Conservation (phyloP, 2,113 vertebrate species). For the Sebastes fasciatus region DNA sequence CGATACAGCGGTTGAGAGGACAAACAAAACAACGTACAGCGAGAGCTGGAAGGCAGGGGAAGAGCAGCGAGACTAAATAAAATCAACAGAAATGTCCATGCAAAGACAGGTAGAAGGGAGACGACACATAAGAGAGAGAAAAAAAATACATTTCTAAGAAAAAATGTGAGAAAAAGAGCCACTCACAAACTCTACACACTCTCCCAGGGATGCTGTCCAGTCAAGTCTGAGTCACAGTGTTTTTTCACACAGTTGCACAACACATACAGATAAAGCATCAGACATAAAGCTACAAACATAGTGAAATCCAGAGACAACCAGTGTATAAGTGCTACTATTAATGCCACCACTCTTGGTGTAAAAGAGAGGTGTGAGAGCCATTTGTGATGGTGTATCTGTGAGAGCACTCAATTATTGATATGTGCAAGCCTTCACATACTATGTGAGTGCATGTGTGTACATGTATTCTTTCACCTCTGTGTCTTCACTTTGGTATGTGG, state of each 20-base stretch:
- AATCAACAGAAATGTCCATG: constrained; percentile 20
- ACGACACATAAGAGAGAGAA: neutral
- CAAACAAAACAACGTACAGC: constrained; percentile 36
- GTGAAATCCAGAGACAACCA: neutral
- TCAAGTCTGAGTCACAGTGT: constrained; percentile 40
- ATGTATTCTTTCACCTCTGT: constrained; percentile 9
- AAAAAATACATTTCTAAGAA: constrained; percentile 34
- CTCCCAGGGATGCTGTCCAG: constrained; percentile 30
- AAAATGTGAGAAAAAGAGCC: constrained; percentile 26
- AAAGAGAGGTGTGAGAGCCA: neutral
- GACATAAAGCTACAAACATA: constrained; percentile 26
- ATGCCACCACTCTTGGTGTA: neutral
- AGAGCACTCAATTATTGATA: neutral
- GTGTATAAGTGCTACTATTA: constrained; percentile 2
- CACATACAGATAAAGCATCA: constrained; percentile 27
- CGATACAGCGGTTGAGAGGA: constrained; percentile 23
- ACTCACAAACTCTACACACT: constrained; percentile 22
- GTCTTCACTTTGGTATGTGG: constrained; percentile 17
- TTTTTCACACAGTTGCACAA: constrained; percentile 25
- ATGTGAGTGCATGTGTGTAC: neutral
- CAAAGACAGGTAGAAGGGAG: neutral
- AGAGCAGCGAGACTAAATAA: constrained; percentile 3
- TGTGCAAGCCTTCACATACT: neutral
- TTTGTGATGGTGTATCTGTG: neutral
- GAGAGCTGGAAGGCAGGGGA: neutral